Evolutionary conservation across 1,140 invertebrate species (phyloP).

Genomic region (Venturia canescens): DNA sequence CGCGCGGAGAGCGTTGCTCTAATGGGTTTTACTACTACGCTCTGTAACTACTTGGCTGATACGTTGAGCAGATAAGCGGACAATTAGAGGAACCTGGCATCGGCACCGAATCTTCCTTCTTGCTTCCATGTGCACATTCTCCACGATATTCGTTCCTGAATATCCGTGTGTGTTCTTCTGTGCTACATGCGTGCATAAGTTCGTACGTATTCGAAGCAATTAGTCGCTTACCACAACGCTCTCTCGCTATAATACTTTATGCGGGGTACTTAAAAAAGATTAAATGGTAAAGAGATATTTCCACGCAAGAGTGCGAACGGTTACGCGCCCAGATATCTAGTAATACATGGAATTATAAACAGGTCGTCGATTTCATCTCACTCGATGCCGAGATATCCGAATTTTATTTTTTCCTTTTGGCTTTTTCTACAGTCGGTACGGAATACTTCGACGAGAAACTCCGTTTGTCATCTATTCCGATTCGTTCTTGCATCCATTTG

Average conservation of each 20-base stretch:
- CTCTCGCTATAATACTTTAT: background rate
- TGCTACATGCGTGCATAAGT: background rate
- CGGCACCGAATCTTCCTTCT: slow-evolving; percentile 32
- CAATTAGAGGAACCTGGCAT: slow-evolving; percentile 39
- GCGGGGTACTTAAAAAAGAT: background rate
- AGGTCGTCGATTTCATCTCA: too few species aligned
- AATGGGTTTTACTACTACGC: slow-evolving; percentile 36
- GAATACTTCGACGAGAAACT: too few species aligned
- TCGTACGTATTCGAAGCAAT: background rate
- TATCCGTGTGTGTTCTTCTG: background rate
- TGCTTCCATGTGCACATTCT: background rate
- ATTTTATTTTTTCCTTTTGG: too few species aligned
- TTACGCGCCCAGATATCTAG: background rate
- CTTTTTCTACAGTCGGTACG: too few species aligned
- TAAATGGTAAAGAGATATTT: slow-evolving; percentile 8
- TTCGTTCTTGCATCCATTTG: too few species aligned
- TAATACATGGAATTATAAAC: background rate
- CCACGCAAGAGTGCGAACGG: slow-evolving; percentile 1
- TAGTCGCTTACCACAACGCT: background rate
- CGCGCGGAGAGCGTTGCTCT: slow-evolving; percentile 11
- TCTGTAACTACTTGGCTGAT: slow-evolving; percentile 34
- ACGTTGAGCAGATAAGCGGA: slow-evolving; percentile 34
- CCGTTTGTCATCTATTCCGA: too few species aligned
- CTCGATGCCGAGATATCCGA: too few species aligned
- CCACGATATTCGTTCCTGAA: background rate